These are phyloP conservation scores for Aphidius gifuensis DNA, from an alignment of 1,140 invertebrate genomes.

Conservation along the genomic window DNA sequence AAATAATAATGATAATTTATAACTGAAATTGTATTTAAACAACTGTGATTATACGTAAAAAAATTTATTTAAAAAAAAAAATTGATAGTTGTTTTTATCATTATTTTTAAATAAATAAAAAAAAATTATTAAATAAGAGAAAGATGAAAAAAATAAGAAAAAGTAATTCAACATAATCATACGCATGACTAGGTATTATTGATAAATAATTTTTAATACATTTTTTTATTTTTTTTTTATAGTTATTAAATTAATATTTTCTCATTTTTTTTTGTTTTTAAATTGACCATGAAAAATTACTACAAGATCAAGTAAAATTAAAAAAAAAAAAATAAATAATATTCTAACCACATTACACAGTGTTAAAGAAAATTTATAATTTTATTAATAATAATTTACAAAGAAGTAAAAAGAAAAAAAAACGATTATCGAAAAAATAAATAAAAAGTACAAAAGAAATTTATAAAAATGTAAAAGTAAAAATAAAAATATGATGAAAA, in stretches of 20 bases:
- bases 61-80: too few relatives aligned
- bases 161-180: conserved; percentile 9
- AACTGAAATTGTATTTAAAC: too few relatives aligned
- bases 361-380: not conserved
- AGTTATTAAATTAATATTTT: not conserved
- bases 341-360: not conserved
- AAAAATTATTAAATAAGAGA: too few relatives aligned
- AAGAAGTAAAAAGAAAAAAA: not conserved
- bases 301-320: not conserved
- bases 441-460: too few relatives aligned
- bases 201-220: conserved; percentile 10
- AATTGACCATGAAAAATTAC: conserved; percentile 7
- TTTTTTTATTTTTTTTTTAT: not conserved
- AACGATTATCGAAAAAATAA: not conserved
- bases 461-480: too few relatives aligned
- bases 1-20: too few relatives aligned
- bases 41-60: too few relatives aligned
- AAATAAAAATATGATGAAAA: too few relatives aligned
- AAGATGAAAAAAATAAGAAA: not conserved
- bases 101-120: too few relatives aligned
- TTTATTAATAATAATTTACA: too few relatives aligned
- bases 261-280: not conserved
- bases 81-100: too few relatives aligned
- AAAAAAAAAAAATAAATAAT: not conserved
- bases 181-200: conserved; percentile 20